A percentile compares a stretch with the other conserved stretches of the same genome.
phyloP scores from a whole-genome alignment of 2,888 invertebrate genomes.

The Volucella inflata region DNA sequence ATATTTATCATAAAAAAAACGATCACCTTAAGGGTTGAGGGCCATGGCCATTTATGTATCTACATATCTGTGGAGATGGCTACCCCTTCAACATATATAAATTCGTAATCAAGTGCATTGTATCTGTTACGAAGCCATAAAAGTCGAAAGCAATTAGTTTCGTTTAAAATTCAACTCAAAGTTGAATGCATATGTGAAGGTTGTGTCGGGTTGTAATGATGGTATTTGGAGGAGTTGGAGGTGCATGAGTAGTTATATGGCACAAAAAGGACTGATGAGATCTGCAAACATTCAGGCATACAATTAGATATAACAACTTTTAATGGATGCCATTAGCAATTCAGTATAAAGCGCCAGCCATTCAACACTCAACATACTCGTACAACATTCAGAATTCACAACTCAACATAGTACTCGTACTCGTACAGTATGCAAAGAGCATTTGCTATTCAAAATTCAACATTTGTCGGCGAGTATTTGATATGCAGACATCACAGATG shows the following conservation, averaged over 20 bases:
- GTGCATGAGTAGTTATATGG: neutral
- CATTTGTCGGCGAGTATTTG: neutral
- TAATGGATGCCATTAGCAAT: conserved; percentile 73
- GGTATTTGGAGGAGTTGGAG: neutral
- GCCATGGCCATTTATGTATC: neutral
- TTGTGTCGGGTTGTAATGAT: too few relatives aligned
- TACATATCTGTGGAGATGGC: neutral
- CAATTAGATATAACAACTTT: conserved; percentile 73
- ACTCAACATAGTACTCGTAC: neutral
- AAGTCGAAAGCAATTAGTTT: conserved; percentile 72
- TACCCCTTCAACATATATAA: conserved; percentile 33
- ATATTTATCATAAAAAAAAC: conserved; percentile 18
- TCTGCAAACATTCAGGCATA: conserved; percentile 51
- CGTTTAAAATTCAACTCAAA: conserved; percentile 66
- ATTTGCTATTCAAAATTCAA: conserved; percentile 5
- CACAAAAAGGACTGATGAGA: conserved; percentile 51
- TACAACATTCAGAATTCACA: conserved; percentile 3
- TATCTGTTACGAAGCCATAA: conserved; percentile 66
- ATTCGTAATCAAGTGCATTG: conserved; percentile 72
- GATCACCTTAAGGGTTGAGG: conserved; percentile 7
- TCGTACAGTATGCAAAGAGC: neutral
- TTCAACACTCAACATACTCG: too few relatives aligned
- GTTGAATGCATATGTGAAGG: conserved; percentile 9
- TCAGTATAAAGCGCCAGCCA: conserved; percentile 33
- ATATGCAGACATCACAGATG: conserved; percentile 34